Base-by-base conservation (phyloP, 2,797 vertebrate genomes). In the Sebastes reedi region DNA sequence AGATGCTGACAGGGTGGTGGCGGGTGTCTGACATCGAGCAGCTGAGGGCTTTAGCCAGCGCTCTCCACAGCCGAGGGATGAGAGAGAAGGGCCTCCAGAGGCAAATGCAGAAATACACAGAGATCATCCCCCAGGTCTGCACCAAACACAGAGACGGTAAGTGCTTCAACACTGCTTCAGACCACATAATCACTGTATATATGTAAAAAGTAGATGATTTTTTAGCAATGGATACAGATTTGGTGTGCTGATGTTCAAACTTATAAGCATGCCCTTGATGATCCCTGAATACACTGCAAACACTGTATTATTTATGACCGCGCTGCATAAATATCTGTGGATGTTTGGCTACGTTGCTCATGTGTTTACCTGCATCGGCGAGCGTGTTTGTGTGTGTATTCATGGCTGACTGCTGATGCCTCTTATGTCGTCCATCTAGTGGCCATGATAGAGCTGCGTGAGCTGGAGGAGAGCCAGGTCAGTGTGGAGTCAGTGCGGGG, bases 1-100 rank as follows among this genome's bases (percentile, higher is more conserved):
- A 98, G 94, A 94, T 97, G 97, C 95, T 98, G 84, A 96, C 96
- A 90, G 97, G 99, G 66, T 99, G 99, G 99, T 99, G 99, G 99
- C 97, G 97, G 84, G 98, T 99, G 87, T 96, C 97, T 83, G 97
- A 99, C 92, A 96, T 97, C 1, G 98, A 98, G 79, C 96, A 99
- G 93, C 93, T 99, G 84, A 97, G 97, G 89, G 93, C 96, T 75
- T 95, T 99, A 88, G 95, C 97, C 77, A 96, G 94, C 88, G 95
- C 96, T 54, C 96, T 99, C 20, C 97, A 99, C 95, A 97, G 96
- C 92, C 95, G 99, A 90, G 99, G 98, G 88, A 95, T 98, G 91
- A 94, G 99, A 93, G 99, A 99, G 95, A 97, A 98, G 88, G 96
- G 96, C 78, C 97, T 99, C 91, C 98, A 99, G 86, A 98, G 99